A percentile compares a stretch with the other conserved stretches of the same genome.
Conservation (phyloP, 2,888 invertebrate genomes). For the Lithophane ornitopus region DNA sequence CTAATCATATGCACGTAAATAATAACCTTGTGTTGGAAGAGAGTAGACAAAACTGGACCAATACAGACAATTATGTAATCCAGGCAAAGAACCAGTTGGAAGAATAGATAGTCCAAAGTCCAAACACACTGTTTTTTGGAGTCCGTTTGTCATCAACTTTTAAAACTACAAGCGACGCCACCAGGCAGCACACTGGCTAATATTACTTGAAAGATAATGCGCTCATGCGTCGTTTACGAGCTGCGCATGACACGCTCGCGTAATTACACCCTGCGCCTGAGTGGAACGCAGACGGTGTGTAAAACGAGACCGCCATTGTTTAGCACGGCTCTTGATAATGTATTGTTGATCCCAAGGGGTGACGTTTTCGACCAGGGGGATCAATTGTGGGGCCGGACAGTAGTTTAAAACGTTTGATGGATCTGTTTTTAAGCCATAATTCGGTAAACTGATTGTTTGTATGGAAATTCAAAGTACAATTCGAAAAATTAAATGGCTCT, state of each 20-base stretch:
- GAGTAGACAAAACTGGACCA: neutral
- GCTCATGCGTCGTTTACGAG: conserved; percentile 66
- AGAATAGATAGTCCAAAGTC: neutral
- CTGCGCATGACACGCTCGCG: conserved; percentile 68
- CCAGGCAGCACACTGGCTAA: conserved; percentile 32
- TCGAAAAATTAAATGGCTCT: neutral
- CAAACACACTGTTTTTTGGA: neutral
- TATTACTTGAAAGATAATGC: conserved; percentile 62
- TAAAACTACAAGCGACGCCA: conserved; percentile 22
- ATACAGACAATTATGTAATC: neutral
- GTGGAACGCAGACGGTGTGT: conserved; percentile 64
- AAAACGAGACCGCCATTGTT: conserved; percentile 61
- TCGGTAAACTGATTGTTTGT: neutral
- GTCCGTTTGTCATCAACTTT: neutral
- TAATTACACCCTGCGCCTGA: conserved; percentile 71
- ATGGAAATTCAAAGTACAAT: neutral
- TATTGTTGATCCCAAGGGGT: conserved; percentile 49
- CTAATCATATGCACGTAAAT: neutral
- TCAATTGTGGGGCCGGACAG: conserved; percentile 8
- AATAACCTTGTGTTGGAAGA: neutral
- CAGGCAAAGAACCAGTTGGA: neutral
- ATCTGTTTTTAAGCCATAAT: conserved; percentile 17
- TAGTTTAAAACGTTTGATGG: conserved; percentile 10
- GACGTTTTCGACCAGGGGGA: conserved; percentile 22
- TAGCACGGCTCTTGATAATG: conserved; percentile 38